These are phyloP conservation scores for Galeopsomyia nigrocyanea DNA, from an alignment of 2,888 invertebrate genomes.

Conservation along the genomic window DNA sequence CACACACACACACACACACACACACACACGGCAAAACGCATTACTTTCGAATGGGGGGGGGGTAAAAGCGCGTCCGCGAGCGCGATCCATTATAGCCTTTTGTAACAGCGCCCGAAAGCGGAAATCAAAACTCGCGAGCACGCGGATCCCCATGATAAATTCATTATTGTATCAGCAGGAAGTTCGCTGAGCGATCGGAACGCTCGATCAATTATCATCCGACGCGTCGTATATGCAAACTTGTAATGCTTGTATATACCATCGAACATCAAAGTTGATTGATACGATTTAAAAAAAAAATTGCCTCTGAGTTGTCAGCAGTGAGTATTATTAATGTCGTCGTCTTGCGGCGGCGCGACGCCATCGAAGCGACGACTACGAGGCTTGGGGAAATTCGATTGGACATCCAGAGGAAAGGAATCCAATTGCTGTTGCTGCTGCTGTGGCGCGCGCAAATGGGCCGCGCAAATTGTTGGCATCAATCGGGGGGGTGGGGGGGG, in stretches of 20 bases:
- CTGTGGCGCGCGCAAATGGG: not conserved
- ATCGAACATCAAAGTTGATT: not conserved
- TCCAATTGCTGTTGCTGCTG: constrained; percentile 17
- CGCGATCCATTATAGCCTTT: constrained; percentile 9
- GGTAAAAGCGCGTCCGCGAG: not conserved
- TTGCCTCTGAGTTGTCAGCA: not conserved
- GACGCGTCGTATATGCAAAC: constrained; percentile 21
- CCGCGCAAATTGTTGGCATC: constrained; percentile 22
- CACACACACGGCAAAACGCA: not conserved
- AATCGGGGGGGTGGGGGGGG: constrained; percentile 5
- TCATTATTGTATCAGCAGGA: constrained; percentile 33
- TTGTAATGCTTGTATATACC: not conserved
- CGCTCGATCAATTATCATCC: constrained; percentile 36
- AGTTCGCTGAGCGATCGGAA: constrained; percentile 31
- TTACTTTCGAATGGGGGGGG: not conserved
- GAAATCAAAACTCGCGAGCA: constrained; percentile 31
- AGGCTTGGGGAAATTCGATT: constrained; percentile 12
- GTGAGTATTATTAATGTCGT: not conserved
- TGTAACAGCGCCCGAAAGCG: constrained; percentile 14
- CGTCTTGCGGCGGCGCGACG: not conserved
- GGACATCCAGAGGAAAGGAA: constrained; percentile 15
- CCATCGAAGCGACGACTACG: not conserved
- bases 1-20: not conserved
- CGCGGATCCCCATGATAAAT: constrained; percentile 34
- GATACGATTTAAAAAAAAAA: too few species aligned